Evolutionary conservation across 2,888 invertebrate genomes (phyloP), one percentile per base, ranked within the genome.

Genomic region (Andrena marginata): DNA sequence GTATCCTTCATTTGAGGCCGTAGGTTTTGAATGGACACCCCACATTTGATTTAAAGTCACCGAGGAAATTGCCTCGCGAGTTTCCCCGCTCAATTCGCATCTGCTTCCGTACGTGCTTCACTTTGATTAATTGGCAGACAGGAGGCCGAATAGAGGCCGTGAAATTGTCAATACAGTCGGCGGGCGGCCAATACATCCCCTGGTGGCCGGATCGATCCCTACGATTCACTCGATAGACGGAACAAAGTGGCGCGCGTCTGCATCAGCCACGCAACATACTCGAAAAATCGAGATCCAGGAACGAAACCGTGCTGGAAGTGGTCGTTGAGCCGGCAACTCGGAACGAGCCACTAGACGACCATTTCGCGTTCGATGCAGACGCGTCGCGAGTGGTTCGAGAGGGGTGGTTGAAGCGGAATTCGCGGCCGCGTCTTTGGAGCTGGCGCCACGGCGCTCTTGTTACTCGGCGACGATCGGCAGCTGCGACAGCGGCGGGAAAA

Each of bases 91-190:
- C 51, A 16, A 62, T 42, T 29, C 23, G 5, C 23, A 59, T 29
- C 2, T n/a, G 10, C 42, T 26, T n/a, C 33, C 7, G 78, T 8
- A 8, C 60, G 29, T 23, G 16, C 35, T 67, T 20, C 68, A 26
- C 68, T 26, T 54, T 68, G 77, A 79, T 79, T 77, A 69, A 79
- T 77, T 54, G 54, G 48, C 49, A 67, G 59, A 73, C 48, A 59
- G 20, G 16, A 68, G 77, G 56, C 48, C 31, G 51, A 51, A 16
- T 42, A 42, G 42, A 42, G 42, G 42, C 26, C 10, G 42, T 48
- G 48, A 78, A 67, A 78, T 62, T 31, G 31, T 16, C 42, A 35
- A 65, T 33, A 62, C 23, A 56, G 54, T 63, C 35, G 33, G 23
- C 4, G 8, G 33, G 48, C 6, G 5, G 59, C 13, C 20, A 74